Conservation (phyloP, 1,140 invertebrate genomes). For the Diorhabda elongata region DNA sequence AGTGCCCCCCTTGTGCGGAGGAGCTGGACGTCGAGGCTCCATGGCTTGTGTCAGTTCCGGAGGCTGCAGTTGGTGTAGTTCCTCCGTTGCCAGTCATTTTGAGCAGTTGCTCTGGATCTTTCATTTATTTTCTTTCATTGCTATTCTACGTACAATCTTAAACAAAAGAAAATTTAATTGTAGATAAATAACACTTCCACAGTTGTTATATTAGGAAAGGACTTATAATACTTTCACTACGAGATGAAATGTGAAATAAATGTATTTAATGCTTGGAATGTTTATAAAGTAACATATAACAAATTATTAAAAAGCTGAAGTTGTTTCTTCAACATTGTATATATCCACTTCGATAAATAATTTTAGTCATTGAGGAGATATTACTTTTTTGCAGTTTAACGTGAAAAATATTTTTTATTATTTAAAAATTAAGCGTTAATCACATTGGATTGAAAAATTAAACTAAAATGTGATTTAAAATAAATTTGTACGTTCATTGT, state of each 20-base stretch:
- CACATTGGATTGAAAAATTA: too few relatives aligned
- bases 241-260: neutral
- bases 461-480: too few relatives aligned
- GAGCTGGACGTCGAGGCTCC: constrained; percentile 10
- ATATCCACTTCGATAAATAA: neutral
- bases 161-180: neutral
- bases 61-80: neutral
- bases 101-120: neutral
- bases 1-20: constrained; percentile 32
- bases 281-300: neutral
- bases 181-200: neutral
- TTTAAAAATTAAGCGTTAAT: too few relatives aligned
- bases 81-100: constrained; percentile 7
- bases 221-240: too few relatives aligned
- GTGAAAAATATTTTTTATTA: too few relatives aligned
- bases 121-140: neutral
- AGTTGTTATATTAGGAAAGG: too few relatives aligned
- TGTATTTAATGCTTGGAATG: neutral
- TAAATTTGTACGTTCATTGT: too few relatives aligned
- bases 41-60: neutral
- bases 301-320: neutral
- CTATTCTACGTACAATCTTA: neutral
- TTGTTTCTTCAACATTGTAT: neutral
- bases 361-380: too few relatives aligned
- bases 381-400: too few relatives aligned